These are phyloP conservation scores for Fulica atra DNA, from an alignment of 2,113 vertebrate genomes.

Conservation along the genomic window DNA sequence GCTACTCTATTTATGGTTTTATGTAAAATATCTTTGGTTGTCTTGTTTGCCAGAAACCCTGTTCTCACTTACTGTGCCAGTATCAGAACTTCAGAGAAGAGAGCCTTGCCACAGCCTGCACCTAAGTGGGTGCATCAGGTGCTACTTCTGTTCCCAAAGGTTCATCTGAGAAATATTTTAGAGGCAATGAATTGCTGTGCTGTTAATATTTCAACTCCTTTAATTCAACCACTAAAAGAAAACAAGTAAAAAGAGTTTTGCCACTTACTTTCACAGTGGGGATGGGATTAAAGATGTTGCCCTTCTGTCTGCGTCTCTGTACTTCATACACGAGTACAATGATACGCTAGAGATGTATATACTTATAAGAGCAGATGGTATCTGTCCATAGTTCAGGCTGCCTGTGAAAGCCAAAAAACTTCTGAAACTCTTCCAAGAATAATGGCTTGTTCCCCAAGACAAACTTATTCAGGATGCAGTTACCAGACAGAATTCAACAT, in stretches of 20 bases:
- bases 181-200: neutral
- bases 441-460: slow-evolving; percentile 15
- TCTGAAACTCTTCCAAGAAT: slow-evolving; percentile 59
- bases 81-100: neutral
- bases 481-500: slow-evolving; percentile 27
- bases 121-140: neutral
- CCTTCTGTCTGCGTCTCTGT: neutral
- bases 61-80: neutral
- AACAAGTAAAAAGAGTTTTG: neutral
- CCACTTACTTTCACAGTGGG: neutral
- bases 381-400: slow-evolving; percentile 20
- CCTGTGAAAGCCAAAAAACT: slow-evolving; percentile 33
- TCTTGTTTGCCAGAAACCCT: neutral
- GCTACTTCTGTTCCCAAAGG: neutral
- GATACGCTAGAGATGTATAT: neutral
- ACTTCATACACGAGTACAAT: neutral
- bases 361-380: neutral
- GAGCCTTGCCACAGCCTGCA: neutral
- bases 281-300: neutral
- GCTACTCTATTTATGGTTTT: neutral
- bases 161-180: neutral
- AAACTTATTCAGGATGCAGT: slow-evolving; percentile 57
- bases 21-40: neutral
- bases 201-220: neutral
- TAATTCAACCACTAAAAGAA: neutral